Percentiles rank a stretch among this genome's conserved stretches.
phyloP scores from a whole-genome alignment of 2,888 invertebrate species.

The Boloria selene region DNA sequence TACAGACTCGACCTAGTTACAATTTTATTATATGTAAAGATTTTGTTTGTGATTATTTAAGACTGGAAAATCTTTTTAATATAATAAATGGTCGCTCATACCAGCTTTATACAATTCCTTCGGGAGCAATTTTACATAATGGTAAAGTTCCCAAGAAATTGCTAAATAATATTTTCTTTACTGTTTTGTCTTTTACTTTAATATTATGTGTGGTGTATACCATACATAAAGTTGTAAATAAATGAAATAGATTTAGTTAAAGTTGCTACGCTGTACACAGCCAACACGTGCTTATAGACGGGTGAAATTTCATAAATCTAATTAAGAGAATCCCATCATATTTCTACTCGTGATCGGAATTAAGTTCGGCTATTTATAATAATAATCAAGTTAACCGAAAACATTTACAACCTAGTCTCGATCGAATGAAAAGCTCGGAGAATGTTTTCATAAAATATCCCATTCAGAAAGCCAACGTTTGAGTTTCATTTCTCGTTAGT shows the following conservation, averaged over 20 bases:
- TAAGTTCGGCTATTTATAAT: background rate
- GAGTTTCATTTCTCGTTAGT: constrained; percentile 1
- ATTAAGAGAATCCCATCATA: constrained; percentile 30
- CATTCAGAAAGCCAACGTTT: background rate
- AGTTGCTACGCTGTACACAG: background rate
- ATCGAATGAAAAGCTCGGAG: background rate
- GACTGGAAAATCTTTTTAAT: too few relatives aligned
- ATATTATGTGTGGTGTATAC: too few relatives aligned
- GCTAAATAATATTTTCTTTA: too few relatives aligned
- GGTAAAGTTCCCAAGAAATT: too few relatives aligned
- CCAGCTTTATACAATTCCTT: too few relatives aligned
- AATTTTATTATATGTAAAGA: background rate
- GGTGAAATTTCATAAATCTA: constrained; percentile 25
- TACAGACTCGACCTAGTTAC: too few relatives aligned
- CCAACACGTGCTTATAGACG: constrained; percentile 3
- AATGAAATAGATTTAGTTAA: background rate
- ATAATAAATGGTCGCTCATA: too few relatives aligned
- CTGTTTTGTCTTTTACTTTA: too few relatives aligned
- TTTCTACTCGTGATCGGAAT: constrained; percentile 17
- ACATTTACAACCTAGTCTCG: background rate
- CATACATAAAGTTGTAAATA: background rate
- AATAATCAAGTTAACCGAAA: constrained; percentile 13
- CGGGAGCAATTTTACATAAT: too few relatives aligned
- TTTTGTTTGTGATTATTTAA: background rate
- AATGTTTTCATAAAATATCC: background rate